Base-by-base conservation (phyloP, 2,888 invertebrate genomes). In the Prosopocoilus inquinatus region DNA sequence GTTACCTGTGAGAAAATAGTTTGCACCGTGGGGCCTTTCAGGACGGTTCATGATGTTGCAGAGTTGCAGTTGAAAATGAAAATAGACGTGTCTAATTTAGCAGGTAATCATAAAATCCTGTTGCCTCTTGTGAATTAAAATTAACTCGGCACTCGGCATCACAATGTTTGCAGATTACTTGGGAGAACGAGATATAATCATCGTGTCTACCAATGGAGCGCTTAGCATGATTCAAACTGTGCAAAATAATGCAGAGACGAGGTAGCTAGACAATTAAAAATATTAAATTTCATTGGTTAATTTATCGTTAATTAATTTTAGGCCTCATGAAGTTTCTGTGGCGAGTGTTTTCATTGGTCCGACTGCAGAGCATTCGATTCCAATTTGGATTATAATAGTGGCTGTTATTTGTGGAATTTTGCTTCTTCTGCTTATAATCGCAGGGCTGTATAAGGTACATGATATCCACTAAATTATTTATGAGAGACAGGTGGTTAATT, bases 361-460 rank as follows among this genome's bases (percentile, higher is more conserved):
- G 12, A 66, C 71, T 2, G 48, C 63, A 7, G 67, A 66, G 11
- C 57, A 61, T 46, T 59, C 50, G 5, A 65, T 74, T 13, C 77
- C 75, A 15, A 68, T 77, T 11, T 81, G 81, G 81, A 74, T 79
- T 41, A 75, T 75, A 47, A 75, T 81, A 36, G 55, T 79, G 2
- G 74, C 81, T 1, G 70, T 75, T 12, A 57, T 81, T 8, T 72
- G 73, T 36, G 81, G 81, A 9, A 62, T 80, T 8, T 47, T 80
- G 36, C 54, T 79, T 7, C 64, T 80, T 33, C 67, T 77, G 2
- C 63, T 76, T 8, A 52, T 80, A 2, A 74, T 72, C 13, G 74
- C 79, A 16, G 73, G 63, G 50, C 69, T 81, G 3, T 61, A 68
- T 20, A 73, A 72, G 66, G 72, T 71, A 58, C 55, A 53, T 57